phyloP scores from a whole-genome alignment of 2,113 vertebrate genomes.

The Salminus brasiliensis region DNA sequence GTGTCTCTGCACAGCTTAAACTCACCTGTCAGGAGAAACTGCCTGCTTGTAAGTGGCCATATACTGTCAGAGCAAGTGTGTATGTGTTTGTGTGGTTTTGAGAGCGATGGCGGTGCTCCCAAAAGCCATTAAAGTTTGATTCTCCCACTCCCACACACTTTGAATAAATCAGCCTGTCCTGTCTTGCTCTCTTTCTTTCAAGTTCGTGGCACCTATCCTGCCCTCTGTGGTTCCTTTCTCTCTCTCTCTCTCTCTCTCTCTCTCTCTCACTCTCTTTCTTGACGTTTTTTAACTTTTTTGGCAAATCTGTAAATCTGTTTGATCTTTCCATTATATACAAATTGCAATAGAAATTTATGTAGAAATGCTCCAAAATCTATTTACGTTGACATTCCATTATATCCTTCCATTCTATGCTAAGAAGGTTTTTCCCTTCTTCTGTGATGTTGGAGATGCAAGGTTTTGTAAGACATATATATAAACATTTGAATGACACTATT shows the following conservation, averaged over 20 bases:
- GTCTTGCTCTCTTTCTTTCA: constrained; percentile 63
- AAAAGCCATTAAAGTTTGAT: constrained; percentile 80
- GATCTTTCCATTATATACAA: too few relatives aligned
- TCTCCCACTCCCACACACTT: constrained; percentile 71
- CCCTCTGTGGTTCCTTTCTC: too few relatives aligned
- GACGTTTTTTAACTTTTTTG: constrained; percentile 21
- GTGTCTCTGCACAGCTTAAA: constrained; percentile 30
- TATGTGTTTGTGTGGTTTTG: constrained; percentile 26
- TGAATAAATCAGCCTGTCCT: constrained; percentile 78
- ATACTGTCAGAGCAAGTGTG: constrained; percentile 12
- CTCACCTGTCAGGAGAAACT: constrained; percentile 40
- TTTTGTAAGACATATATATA: too few relatives aligned
- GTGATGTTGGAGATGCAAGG: too few relatives aligned
- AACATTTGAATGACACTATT: too few relatives aligned
- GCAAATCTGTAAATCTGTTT: not conserved
- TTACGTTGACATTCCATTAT: too few relatives aligned
- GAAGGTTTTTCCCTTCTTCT: too few relatives aligned
- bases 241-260: constrained; percentile 61
- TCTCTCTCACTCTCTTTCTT: constrained; percentile 49
- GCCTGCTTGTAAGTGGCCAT: constrained; percentile 3
- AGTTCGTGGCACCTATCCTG: constrained; percentile 52
- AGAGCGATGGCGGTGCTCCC: constrained; percentile 59
- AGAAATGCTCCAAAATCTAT: too few relatives aligned
- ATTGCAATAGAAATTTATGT: too few relatives aligned
- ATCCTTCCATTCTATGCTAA: too few relatives aligned